Evolutionary conservation across 2,113 vertebrate genomes (phyloP), one percentile per base, ranked within the genome.

Genomic region (Noctilio leporinus): DNA sequence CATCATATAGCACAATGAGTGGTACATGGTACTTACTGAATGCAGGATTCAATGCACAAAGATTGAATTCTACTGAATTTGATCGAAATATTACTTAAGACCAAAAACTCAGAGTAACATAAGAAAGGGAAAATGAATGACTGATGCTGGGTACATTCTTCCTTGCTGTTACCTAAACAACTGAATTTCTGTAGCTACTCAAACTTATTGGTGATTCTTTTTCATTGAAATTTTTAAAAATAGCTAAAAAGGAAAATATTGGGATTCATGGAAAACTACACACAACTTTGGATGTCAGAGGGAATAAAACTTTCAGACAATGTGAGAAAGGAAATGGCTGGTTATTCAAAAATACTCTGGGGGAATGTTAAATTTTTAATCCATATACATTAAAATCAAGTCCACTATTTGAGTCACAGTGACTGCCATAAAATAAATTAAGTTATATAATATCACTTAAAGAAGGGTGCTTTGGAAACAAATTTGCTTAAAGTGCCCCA

Each of bases 291-390:
- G 12, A 55, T 77, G 20, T 43, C 40, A 89, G 30, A 95, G 9
- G 84, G 7, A 75, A 86, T 24, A 77, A 93, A 73, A 30, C 40
- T 70, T 85, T 69, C 62, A 84, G 26, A 76, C 4, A 86, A 73
- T 62, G 19, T 78, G 53, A 88, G 24, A 83, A 93, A 76, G 33
- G 38, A 89, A 67, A n/a, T 35, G 28, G 33, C 40, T 85, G 16
- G 45, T 38, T 26, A 91, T 43, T 81, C 26, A 81, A 86, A 80
- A 35, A 33, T 38, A 62, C 20, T 26, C 10, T 16, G 43, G 30
- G 6, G 40, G 83, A 88, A 94, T 82, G 30, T 59, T 64, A 92
- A 86, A 87, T 85, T 94, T 86, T 94, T 40, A 75, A 84, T 72
- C 40, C 15, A 57, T 53, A 43, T 47, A 86, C 95, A 82, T 65